A percentile compares a stretch with the other conserved stretches of the same genome.
Evolutionary conservation across 2,888 invertebrate genomes (phyloP).

Genomic region (Amaurobius ferox): DNA sequence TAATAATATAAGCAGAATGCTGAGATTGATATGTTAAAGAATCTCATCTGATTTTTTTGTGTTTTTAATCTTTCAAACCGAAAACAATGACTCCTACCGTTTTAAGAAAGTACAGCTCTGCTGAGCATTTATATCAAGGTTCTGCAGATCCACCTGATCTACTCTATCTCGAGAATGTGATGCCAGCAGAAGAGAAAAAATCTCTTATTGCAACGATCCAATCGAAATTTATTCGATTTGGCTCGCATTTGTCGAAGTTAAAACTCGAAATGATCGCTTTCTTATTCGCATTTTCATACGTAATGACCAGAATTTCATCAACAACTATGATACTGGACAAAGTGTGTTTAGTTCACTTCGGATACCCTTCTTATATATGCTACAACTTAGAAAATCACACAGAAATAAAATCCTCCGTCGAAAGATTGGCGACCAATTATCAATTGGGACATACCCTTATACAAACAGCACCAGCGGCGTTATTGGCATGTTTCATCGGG

Average conservation of each 20-base stretch:
- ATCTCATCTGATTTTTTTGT: too few relatives aligned
- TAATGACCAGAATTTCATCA: conserved; percentile 53
- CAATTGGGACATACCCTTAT: conserved; percentile 69
- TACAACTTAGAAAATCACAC: conserved; percentile 50
- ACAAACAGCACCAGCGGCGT: conserved; percentile 54
- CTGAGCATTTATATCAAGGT: neutral
- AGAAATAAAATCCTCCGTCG: conserved; percentile 38
- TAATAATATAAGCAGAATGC: too few relatives aligned
- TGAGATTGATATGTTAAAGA: too few relatives aligned
- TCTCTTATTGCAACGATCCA: neutral
- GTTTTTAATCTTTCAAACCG: too few relatives aligned
- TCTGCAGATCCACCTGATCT: too few relatives aligned
- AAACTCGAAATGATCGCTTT: conserved; percentile 51
- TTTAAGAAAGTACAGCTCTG: neutral
- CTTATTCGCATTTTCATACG: conserved; percentile 51
- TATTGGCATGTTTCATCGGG: conserved; percentile 71
- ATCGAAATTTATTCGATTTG: neutral
- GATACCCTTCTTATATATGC: conserved; percentile 62
- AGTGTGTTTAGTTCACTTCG: conserved; percentile 66
- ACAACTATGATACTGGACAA: conserved; percentile 72
- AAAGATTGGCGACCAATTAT: conserved; percentile 67
- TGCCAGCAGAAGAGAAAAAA: neutral
- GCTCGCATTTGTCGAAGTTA: neutral
- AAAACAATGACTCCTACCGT: neutral
- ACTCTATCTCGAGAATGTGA: too few relatives aligned